Percentiles rank a stretch among this genome's conserved stretches.
Conservation (phyloP, 30 jellyfish, hydroid and myxozoan genomes). For the Morbakka virulenta region DNA sequence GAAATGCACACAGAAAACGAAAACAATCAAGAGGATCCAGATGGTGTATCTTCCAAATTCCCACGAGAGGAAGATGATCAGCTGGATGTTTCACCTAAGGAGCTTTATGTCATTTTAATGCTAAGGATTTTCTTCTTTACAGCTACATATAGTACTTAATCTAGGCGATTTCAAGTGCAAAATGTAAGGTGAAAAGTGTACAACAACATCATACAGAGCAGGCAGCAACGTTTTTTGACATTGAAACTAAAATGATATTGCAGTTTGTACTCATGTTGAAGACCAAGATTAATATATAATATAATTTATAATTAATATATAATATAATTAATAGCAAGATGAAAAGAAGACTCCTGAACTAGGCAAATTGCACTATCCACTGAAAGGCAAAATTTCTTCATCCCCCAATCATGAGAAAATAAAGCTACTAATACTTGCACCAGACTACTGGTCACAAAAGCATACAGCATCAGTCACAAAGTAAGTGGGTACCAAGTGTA, state of each 20-base stretch:
- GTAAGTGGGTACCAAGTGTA: constrained; percentile 34
- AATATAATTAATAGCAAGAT: too few relatives aligned
- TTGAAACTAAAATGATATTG: background rate
- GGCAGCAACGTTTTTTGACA: constrained; percentile 5
- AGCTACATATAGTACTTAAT: too few relatives aligned
- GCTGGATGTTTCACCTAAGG: background rate
- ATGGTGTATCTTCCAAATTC: background rate
- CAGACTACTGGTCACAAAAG: constrained; percentile 27
- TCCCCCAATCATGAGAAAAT: background rate
- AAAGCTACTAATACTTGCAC: constrained; percentile 12
- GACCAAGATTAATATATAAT: background rate
- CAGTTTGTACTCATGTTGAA: background rate
- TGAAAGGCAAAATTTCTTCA: constrained; percentile 10
- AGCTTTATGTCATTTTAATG: too few relatives aligned
- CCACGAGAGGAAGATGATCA: too few relatives aligned
- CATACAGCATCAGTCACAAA: constrained; percentile 5
- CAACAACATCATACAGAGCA: background rate
- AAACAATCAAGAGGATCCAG: background rate
- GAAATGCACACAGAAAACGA: background rate
- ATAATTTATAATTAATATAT: background rate
- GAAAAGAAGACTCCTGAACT: constrained; percentile 27
- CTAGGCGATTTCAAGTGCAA: background rate
- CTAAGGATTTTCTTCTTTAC: background rate
- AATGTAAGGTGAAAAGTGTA: background rate
- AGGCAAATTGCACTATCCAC: constrained; percentile 5